Evolutionary conservation across 37 sponge, comb jelly and placozoan genomes (phyloP).

Genomic region (Tethya wilhelma): DNA sequence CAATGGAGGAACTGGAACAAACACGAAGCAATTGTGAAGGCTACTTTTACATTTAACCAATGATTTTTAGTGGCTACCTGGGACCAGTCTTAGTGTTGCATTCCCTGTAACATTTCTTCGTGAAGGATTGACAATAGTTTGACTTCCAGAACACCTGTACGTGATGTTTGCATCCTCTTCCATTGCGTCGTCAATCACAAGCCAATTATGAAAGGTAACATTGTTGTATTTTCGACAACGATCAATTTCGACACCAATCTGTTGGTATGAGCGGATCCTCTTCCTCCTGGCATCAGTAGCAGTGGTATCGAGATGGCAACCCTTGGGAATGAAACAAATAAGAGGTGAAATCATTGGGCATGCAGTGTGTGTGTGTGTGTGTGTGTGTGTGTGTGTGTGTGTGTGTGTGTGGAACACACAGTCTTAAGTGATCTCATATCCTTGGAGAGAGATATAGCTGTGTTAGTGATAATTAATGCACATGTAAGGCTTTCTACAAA

Average conservation of each 20-base stretch:
- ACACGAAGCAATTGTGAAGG: background rate
- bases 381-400: no score
- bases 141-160: background rate
- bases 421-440: no score
- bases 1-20: slow-evolving; percentile 6
- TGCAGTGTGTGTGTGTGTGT: no score
- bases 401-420: no score
- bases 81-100: background rate
- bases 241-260: no score
- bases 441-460: no score
- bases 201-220: slow-evolving; percentile 8
- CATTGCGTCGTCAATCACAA: slow-evolving; percentile 52
- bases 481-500: no score
- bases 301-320: no score
- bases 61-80: background rate
- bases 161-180: slow-evolving; percentile 18
- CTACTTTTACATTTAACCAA: background rate
- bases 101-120: background rate
- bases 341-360: background rate
- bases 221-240: no score
- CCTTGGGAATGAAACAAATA: background rate
- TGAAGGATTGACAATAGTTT: background rate
- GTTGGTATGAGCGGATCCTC: no score
- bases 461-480: no score
- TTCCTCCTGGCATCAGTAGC: no score